Conservation (phyloP, 2,113 vertebrate species). For the Tapirus terrestris region DNA sequence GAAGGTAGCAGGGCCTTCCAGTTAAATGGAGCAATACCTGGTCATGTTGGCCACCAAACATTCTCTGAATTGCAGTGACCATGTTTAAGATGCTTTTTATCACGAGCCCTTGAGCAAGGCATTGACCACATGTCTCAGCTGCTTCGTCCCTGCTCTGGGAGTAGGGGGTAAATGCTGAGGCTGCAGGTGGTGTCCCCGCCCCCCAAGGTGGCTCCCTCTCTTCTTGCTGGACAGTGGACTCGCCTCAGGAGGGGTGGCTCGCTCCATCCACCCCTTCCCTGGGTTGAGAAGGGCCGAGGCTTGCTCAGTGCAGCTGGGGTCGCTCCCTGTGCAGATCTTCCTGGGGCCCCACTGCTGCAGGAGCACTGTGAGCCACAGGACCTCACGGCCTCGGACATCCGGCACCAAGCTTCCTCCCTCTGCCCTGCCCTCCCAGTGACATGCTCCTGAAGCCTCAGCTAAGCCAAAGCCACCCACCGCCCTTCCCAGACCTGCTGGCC, state of each 20-base stretch:
- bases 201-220: background rate
- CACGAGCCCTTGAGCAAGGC: background rate
- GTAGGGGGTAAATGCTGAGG: background rate
- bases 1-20: background rate
- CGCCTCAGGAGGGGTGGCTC: background rate
- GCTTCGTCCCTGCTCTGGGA: background rate
- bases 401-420: background rate
- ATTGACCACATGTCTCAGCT: accelerated
- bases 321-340: too few species aligned
- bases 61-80: background rate
- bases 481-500: background rate
- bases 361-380: background rate
- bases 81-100: background rate
- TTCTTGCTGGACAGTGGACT: background rate
- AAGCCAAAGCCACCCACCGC: background rate
- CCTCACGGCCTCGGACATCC: background rate
- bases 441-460: background rate
- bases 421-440: too few species aligned
- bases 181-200: background rate
- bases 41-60: background rate
- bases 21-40: background rate
- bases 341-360: background rate
- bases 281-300: background rate
- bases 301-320: background rate
- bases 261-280: background rate